Percentiles rank a stretch among this genome's conserved stretches.
These are phyloP conservation scores for Scyliorhinus canicula DNA, from an alignment of 2,797 vertebrate genomes.

Conservation along the genomic window DNA sequence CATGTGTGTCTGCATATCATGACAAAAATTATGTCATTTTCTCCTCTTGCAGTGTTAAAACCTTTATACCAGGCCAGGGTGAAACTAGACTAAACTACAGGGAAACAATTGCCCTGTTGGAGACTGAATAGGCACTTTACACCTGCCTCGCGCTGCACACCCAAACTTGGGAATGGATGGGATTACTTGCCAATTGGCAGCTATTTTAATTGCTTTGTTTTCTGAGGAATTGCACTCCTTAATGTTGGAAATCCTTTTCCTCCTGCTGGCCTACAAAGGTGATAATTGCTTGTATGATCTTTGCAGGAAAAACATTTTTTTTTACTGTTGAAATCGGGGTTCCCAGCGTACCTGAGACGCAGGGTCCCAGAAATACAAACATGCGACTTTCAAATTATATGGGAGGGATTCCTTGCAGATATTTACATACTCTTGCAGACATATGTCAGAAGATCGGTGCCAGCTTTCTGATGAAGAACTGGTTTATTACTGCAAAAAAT, in stretches of 20 bases:
- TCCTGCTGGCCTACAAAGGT: not conserved
- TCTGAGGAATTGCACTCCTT: not conserved
- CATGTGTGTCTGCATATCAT: too few relatives aligned
- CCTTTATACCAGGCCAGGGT: not conserved
- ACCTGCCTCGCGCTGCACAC: not conserved
- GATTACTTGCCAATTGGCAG: not conserved
- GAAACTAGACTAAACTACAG: not conserved
- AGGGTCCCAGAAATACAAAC: not conserved
- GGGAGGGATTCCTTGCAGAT: not conserved
- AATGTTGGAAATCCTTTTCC: not conserved
- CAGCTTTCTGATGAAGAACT: not conserved
- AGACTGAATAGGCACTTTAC: not conserved
- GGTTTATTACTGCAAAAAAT: not conserved
- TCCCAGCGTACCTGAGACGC: not conserved
- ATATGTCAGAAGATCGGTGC: not conserved
- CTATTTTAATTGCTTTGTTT: not conserved
- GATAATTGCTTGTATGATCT: not conserved
- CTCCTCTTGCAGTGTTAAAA: not conserved
- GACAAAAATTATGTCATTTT: not conserved
- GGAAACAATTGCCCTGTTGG: not conserved
- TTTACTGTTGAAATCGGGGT: not conserved
- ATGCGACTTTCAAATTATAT: not conserved
- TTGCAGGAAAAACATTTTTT: not conserved
- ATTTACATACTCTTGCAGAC: not conserved
- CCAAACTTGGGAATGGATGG: not conserved